Evolutionary conservation across 2,113 vertebrate species (phyloP), one percentile per base, ranked within the genome.

Genomic region (Garra rufa): DNA sequence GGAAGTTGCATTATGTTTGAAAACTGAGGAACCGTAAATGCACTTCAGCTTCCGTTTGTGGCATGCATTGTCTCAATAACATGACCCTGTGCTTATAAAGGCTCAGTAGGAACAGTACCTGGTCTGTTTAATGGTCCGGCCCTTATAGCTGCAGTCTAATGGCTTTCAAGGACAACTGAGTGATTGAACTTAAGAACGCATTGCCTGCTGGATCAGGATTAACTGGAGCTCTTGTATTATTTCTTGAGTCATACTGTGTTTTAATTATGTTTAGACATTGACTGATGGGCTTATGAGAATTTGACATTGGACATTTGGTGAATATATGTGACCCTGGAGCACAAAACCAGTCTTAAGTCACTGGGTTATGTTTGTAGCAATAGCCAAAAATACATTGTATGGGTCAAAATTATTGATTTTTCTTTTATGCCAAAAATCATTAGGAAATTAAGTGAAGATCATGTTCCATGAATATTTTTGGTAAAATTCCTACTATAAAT

Each of bases 11-110:
- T n/a, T n/a, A n/a, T n/a, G 48, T 76, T 76, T 41, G 13, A 77
- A 41, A 43, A 59, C 52, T 77, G 75, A 52, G 74, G 74, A 76
- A 76, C 74, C 21, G 19, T 19, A 52, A 76, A 55, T n/a, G 46
- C 17, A n/a, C 26, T 41, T 30, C 41, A 77, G 50, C 34, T 59
- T 77, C 34, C 21, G 11, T 77, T 24, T 77, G 28, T 77, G 52
- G 13, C 11, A 34, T 21, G 74, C 74, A 76, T 76, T 76, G 75
- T 77, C 30, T 41, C 6, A 1, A 34, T n/a, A 24, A 38, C 48
- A 13, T n/a, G 19, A 38, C 17, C 48, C 6, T 52, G 28, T 10
- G 13, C 26, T 55, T 38, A 41, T 9, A 4, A 57, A 57, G 21
- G 26, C 46, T 76, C 9, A 4, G 52, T 57, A n/a, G 19, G 52